Percentiles rank a stretch among this genome's conserved stretches.
Evolutionary conservation across 2,888 invertebrate genomes (phyloP).

Genomic region (Synergus japonicus): DNA sequence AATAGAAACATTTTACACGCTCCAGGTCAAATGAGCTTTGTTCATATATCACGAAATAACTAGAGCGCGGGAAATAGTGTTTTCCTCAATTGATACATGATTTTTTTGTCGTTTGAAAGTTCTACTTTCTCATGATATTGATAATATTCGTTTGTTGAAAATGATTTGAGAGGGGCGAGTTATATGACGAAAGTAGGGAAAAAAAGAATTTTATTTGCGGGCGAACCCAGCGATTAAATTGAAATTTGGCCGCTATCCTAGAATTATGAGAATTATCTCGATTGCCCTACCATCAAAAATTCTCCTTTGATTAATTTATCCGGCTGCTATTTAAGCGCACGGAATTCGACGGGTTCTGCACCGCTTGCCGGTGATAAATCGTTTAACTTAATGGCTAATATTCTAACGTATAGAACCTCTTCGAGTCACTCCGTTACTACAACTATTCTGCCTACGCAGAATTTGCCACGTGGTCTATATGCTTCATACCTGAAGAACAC

Average conservation of each 20-base stretch:
- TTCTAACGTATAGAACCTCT: conserved; percentile 17
- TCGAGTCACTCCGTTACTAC: conserved; percentile 26
- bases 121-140: background rate
- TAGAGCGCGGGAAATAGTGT: background rate
- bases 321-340: conserved; percentile 47
- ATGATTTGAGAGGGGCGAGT: background rate
- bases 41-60: conserved; percentile 31
- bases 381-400: conserved; percentile 43
- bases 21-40: conserved; percentile 14
- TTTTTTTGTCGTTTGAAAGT: background rate
- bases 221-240: conserved; percentile 41
- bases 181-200: conserved; percentile 27
- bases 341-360: conserved; percentile 16
- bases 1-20: conserved; percentile 8
- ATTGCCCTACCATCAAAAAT: conserved; percentile 65
- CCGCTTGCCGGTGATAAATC: conserved; percentile 42
- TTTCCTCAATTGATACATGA: background rate
- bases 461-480: conserved; percentile 37
- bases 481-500: conserved; percentile 44
- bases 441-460: conserved; percentile 17
- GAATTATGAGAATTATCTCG: conserved; percentile 49
- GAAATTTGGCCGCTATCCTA: conserved; percentile 41
- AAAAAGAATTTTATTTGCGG: conserved; percentile 34
- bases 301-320: conserved; percentile 67
- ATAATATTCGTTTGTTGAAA: conserved; percentile 11